Conservation (phyloP, 2,888 invertebrate species). For the Lymantria dispar region DNA sequence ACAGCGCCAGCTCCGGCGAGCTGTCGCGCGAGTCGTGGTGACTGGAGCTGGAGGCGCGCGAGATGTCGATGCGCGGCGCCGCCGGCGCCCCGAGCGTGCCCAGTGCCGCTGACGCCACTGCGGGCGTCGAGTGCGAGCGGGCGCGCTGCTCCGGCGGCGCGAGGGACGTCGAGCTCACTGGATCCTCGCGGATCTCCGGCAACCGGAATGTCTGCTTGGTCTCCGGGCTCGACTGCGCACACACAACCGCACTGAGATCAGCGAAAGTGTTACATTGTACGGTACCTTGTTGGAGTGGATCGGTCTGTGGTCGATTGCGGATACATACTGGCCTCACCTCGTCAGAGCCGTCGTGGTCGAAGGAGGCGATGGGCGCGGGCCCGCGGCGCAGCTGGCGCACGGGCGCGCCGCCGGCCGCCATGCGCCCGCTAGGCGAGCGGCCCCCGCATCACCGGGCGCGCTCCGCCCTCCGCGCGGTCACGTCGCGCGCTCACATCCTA, state of each 20-base stretch:
- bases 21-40: conserved; percentile 93
- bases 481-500: not conserved
- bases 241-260: not conserved
- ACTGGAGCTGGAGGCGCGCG: conserved; percentile 93
- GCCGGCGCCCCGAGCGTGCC: conserved; percentile 82
- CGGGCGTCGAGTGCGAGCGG: conserved; percentile 68
- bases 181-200: conserved; percentile 74
- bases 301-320: conserved; percentile 35
- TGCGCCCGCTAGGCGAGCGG: conserved; percentile 36
- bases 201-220: conserved; percentile 79
- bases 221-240: conserved; percentile 82
- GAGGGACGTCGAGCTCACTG: conserved; percentile 41
- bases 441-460: conserved; percentile 8
- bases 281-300: not conserved
- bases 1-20: conserved; percentile 92
- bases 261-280: not conserved
- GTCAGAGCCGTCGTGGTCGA: conserved; percentile 93
- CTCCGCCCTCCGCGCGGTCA: not conserved
- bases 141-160: conserved; percentile 64
- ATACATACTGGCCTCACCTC: conserved; percentile 86
- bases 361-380: conserved; percentile 96
- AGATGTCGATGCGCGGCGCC: conserved; percentile 94
- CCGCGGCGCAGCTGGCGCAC: conserved; percentile 90
- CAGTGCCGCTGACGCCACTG: conserved; percentile 54
- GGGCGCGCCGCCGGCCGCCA: conserved; percentile 50